These are phyloP conservation scores for Chromoteleia sp. DNA, from an alignment of 2,888 invertebrate genomes.

Conservation along the genomic window DNA sequence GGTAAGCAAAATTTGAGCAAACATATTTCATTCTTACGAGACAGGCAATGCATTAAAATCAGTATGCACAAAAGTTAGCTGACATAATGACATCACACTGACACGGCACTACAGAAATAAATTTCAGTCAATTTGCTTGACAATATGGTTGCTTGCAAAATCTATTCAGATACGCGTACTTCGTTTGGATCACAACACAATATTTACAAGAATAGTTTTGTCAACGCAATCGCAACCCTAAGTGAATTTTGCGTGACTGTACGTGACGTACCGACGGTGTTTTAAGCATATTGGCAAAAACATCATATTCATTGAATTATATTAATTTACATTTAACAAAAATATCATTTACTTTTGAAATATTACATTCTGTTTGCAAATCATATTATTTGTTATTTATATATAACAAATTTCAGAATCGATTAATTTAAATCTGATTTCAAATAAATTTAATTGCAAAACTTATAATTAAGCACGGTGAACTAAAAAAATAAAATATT, in stretches of 20 bases:
- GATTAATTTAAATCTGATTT: too few relatives aligned
- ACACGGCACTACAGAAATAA: constrained; percentile 14
- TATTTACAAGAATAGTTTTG: constrained; percentile 50
- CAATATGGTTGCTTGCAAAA: constrained; percentile 31
- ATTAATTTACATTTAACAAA: too few relatives aligned
- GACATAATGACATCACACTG: constrained; percentile 23
- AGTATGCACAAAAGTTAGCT: constrained; percentile 17
- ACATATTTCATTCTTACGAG: too few relatives aligned
- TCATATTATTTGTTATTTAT: too few relatives aligned
- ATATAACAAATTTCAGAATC: too few relatives aligned
- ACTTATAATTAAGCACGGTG: too few relatives aligned
- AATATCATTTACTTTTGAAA: too few relatives aligned
- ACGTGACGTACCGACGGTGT: constrained; percentile 5
- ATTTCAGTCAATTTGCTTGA: constrained; percentile 17
- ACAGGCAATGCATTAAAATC: neutral
- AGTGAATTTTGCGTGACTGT: constrained; percentile 46
- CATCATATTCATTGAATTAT: constrained; percentile 14
- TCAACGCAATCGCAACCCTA: constrained; percentile 33
- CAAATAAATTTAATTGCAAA: too few relatives aligned
- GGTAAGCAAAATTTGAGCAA: too few relatives aligned
- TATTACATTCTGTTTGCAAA: too few relatives aligned
- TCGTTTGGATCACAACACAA: constrained; percentile 32
- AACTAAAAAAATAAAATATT: too few relatives aligned
- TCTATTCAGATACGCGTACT: constrained; percentile 65
- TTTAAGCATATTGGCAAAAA: constrained; percentile 1